phyloP scores from a whole-genome alignment of 2,113 vertebrate species.

The Nothobranchius kuhntae region DNA sequence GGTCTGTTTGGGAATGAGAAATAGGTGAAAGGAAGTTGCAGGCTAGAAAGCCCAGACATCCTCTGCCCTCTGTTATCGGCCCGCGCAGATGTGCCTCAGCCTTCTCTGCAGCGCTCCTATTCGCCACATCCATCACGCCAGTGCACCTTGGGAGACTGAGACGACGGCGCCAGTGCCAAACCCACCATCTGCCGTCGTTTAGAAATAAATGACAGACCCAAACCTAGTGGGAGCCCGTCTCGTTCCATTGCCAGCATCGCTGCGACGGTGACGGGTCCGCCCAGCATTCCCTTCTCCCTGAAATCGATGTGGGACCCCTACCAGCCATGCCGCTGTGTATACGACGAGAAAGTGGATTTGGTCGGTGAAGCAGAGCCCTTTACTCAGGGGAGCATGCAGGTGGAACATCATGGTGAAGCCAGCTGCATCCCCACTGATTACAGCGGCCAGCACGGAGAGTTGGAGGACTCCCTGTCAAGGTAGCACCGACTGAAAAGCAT shows the following conservation, averaged over 20 bases:
- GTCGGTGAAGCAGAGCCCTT: conserved; percentile 67
- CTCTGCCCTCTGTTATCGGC: conserved; percentile 73
- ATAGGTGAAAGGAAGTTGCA: conserved; percentile 49
- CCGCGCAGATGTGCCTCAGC: conserved; percentile 74
- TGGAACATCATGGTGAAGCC: conserved; percentile 69
- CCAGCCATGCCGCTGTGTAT: conserved; percentile 65
- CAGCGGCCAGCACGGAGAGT: conserved; percentile 51
- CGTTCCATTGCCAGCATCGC: conserved; percentile 67
- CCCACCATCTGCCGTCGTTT: conserved; percentile 78
- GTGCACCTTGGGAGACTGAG: conserved; percentile 75
- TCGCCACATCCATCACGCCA: conserved; percentile 77
- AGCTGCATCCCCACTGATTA: conserved; percentile 73
- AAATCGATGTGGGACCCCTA: conserved; percentile 74
- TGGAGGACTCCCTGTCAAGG: conserved; percentile 37
- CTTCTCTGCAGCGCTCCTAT: conserved; percentile 61
- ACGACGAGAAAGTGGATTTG: conserved; percentile 69
- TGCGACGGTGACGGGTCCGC: conserved; percentile 56
- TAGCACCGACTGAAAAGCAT: conserved; percentile 37
- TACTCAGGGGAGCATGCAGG: conserved; percentile 71
- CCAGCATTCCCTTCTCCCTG: conserved; percentile 54
- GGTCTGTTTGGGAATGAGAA: conserved; percentile 50
- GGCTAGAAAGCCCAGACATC: conserved; percentile 60
- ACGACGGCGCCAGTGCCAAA: conserved; percentile 67
- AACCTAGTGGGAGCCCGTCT: conserved; percentile 74
- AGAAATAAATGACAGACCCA: conserved; percentile 78